Evolutionary conservation across 2,113 vertebrate genomes (phyloP).

Genomic region (Smithornis capensis): DNA sequence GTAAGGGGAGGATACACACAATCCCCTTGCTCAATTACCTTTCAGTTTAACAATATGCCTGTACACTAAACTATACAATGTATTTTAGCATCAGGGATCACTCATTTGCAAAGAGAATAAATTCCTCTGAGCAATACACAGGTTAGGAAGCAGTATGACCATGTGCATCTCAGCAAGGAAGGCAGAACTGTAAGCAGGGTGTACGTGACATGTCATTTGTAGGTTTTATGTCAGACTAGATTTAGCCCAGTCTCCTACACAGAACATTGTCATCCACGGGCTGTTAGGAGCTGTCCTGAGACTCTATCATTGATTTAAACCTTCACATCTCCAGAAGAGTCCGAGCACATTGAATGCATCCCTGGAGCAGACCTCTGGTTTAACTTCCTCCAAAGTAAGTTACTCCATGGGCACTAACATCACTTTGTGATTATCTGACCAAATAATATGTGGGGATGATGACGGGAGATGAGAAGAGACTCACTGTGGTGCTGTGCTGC

Average conservation of each 20-base stretch:
- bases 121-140: neutral
- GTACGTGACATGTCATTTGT: fast-evolving
- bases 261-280: fast-evolving
- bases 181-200: neutral
- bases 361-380: neutral
- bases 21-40: neutral
- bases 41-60: neutral
- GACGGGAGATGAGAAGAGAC: neutral
- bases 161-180: fast-evolving
- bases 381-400: neutral
- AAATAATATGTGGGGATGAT: neutral
- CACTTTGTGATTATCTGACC: neutral
- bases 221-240: neutral
- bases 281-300: neutral
- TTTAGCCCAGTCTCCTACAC: neutral
- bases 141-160: neutral
- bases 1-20: neutral
- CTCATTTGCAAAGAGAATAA: neutral
- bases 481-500: neutral
- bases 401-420: neutral
- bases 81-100: neutral
- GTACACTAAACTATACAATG: neutral
- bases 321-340: neutral
- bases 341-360: fast-evolving
- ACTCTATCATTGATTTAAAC: neutral